Percentiles rank a stretch among this genome's conserved stretches.
Evolutionary conservation across 1,140 invertebrate species (phyloP).

Genomic region (Protaetia brevitarsis): DNA sequence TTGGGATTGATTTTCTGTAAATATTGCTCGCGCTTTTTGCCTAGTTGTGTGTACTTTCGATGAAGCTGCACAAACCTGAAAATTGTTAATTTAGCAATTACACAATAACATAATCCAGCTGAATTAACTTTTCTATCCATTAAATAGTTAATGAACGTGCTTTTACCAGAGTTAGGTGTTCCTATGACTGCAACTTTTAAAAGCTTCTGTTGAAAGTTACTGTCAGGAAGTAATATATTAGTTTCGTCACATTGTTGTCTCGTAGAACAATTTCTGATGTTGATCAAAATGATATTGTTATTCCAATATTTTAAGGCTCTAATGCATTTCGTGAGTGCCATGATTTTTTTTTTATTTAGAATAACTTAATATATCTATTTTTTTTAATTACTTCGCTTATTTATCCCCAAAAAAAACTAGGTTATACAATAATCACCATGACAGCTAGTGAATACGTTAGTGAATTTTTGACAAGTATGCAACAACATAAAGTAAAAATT

Average conservation of each 20-base stretch:
- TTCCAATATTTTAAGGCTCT: not conserved
- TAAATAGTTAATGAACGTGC: constrained; percentile 87
- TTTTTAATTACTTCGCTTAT: too few relatives aligned
- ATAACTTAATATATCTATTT: too few relatives aligned
- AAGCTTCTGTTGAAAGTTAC: constrained; percentile 48
- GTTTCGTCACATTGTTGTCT: not conserved
- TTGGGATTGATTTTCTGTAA: constrained; percentile 72
- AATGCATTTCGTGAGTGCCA: not conserved
- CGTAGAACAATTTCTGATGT: not conserved
- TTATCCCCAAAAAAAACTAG: too few relatives aligned
- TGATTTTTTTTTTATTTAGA: too few relatives aligned
- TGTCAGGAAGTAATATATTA: not conserved
- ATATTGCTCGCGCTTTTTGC: constrained; percentile 67
- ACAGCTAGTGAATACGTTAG: too few relatives aligned
- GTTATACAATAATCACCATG: too few relatives aligned
- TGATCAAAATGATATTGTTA: not conserved
- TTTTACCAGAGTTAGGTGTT: constrained; percentile 90
- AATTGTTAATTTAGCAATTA: constrained; percentile 32
- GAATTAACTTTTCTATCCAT: constrained; percentile 70
- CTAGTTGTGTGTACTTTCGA: constrained; percentile 88
- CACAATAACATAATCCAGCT: not conserved
- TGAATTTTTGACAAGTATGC: too few relatives aligned
- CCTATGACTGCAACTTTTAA: constrained; percentile 87
- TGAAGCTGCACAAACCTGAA: constrained; percentile 81
- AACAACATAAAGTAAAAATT: too few relatives aligned